Base-by-base conservation (phyloP, 2,113 vertebrate genomes). In the Zeus faber region DNA sequence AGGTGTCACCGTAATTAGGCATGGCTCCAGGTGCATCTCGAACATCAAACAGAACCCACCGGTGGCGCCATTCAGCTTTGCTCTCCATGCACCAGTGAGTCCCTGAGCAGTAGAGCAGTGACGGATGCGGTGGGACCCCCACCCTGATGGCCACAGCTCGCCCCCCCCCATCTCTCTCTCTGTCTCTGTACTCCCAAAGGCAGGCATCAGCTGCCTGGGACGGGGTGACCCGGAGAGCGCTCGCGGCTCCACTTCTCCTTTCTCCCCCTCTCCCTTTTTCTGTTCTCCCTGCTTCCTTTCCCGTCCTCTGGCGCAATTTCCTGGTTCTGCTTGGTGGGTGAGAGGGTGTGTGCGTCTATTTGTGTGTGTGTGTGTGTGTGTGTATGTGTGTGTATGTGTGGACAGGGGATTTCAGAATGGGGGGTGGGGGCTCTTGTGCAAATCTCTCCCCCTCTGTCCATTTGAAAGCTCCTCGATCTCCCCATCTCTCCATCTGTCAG, bases 201-300 rank as follows among this genome's bases (percentile, higher is more conserved):
- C 65, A 61, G 62, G 41, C 65, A 75, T 74, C 70, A 77, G 69
- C 72, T 80, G 56, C 54, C 62, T 72, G 44, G 16, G 51, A 79
- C 58, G 65, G 55, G 66, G 67, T 83, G 70, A 85, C 65, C 64
- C 70, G 59, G 33, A 71, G 11, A 74, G 58, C 1, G 54, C 77
- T 74, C 18, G n/a, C n/a, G 51, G 61, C 72, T 52, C 54, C 49
- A 49, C 64, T 74, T 76, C 59, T 72, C 58, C 49, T 79, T n/a
- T n/a, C n/a, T n/a, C n/a, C n/a, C n/a, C n/a, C n/a, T n/a, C n/a
- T n/a, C n/a, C n/a, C n/a, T n/a, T n/a, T n/a, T n/a, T n/a, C n/a
- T n/a, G n/a, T n/a, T n/a, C 52, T 62, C 57, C 54, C 27, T 48
- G 47, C 37, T 67, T 65, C 58, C 65, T 47, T 23, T n/a, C 31